Evolutionary conservation across 2,797 vertebrate genomes (phyloP), one percentile per base, ranked within the genome.

Genomic region (Clarias laeviceps): DNA sequence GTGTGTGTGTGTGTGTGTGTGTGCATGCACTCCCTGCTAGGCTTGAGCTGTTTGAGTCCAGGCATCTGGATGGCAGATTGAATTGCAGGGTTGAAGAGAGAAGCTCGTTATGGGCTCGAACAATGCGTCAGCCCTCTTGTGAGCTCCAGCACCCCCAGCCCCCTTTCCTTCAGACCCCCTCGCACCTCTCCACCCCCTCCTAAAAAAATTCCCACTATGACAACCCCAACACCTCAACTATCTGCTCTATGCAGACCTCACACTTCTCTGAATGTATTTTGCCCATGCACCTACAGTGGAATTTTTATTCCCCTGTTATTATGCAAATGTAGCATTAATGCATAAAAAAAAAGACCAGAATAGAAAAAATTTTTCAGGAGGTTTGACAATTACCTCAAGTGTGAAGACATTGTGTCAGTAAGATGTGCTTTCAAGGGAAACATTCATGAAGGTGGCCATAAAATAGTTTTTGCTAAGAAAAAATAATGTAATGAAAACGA

Each of bases 1-100:
- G 91, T 88, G 89, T 87, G 88, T 83, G 76, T 74, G 73, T 61
- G 74, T 78, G 56, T 59, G 29, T 78, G 76, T 78, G 90, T 88
- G 88, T 85, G 83, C 91, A 4, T 83, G 88, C 0, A 11, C 87
- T 89, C 88, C 88, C 88, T 84, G 88, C 88, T 88, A 88, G 85
- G 88, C 85, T 9, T 14, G 83, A 86, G 83, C 85, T 88, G 92
- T 92, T 87, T 91, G 91, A 89, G 90, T 91, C 89, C 87, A 89
- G 84, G 93, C 92, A 93, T 95, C 93, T 93, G 93, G 93, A 91
- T 90, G 90, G 93, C 92, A 94, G 94, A 94, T 95, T 95, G 93
- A 94, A 90, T 89, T 88, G 85, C 86, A 86, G 86, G 86, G 87
- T 70, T 88, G 78, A 57, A 78, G 86, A 88, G 93, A 94, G 93